phyloP scores from a whole-genome alignment of 2,113 vertebrate species.

The Clarias macrocephalus region DNA sequence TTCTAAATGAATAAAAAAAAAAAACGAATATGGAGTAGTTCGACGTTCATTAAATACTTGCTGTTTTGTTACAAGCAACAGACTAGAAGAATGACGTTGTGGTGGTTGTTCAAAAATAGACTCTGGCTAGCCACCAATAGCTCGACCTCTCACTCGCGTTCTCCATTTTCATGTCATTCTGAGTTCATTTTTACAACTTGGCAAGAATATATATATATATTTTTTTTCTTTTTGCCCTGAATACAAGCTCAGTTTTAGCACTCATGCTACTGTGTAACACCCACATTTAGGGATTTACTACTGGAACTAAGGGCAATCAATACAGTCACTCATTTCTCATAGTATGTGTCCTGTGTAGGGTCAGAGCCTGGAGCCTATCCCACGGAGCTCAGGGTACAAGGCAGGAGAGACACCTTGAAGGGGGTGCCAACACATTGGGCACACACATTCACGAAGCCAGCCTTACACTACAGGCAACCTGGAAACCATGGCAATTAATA shows the following conservation, averaged over 20 bases:
- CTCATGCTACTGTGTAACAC: neutral
- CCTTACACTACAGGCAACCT: no score
- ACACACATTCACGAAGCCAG: no score
- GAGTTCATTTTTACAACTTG: neutral
- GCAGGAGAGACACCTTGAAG: no score
- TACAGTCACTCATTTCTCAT: no score
- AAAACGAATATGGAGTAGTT: neutral
- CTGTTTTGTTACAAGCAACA: neutral
- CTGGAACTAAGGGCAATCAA: neutral
- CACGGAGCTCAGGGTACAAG: no score
- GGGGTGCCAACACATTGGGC: no score
- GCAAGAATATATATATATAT: neutral
- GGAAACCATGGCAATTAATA: neutral
- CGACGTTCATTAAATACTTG: neutral
- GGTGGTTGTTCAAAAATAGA: neutral
- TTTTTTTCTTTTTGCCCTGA: neutral
- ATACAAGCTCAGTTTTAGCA: neutral
- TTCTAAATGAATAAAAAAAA: neutral
- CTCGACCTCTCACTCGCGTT: neutral
- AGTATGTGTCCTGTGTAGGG: no score
- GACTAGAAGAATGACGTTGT: neutral
- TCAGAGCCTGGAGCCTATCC: no score
- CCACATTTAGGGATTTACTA: neutral
- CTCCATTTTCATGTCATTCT: neutral
- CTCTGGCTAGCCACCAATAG: neutral